Evolutionary conservation across 1,140 invertebrate species (phyloP).

Genomic region (Hydropsyche tenuis): DNA sequence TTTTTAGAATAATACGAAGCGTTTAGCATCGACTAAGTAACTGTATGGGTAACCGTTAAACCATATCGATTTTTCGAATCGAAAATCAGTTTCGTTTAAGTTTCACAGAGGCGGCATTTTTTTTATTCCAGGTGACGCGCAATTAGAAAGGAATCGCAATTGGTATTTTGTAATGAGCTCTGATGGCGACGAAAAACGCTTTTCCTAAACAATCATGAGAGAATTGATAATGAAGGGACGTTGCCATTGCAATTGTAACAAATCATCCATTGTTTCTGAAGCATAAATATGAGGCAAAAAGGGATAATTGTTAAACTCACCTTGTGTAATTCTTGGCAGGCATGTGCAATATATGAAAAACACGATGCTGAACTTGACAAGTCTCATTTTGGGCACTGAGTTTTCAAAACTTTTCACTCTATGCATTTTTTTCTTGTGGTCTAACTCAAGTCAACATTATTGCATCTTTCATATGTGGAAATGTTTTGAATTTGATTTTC

Average conservation of each 20-base stretch:
- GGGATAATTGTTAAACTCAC: slow-evolving; percentile 20
- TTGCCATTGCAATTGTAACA: too few relatives aligned
- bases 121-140: too few relatives aligned
- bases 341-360: slow-evolving; percentile 35
- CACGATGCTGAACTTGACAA: slow-evolving; percentile 33
- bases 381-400: slow-evolving; percentile 29
- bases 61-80: too few relatives aligned
- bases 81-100: too few relatives aligned
- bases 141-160: neutral
- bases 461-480: neutral
- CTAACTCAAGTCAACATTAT: neutral
- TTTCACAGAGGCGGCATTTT: too few relatives aligned
- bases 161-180: too few relatives aligned
- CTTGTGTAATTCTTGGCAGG: slow-evolving; percentile 21
- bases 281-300: neutral
- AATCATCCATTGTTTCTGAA: slow-evolving; percentile 14
- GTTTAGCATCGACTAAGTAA: too few relatives aligned
- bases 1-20: neutral
- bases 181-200: too few relatives aligned
- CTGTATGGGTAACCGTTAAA: too few relatives aligned
- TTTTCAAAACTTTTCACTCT: slow-evolving; percentile 3
- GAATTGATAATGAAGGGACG: neutral
- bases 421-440: slow-evolving; percentile 11
- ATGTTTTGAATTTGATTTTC: neutral
- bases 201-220: too few relatives aligned